Evolutionary conservation across 2,797 vertebrate species (phyloP).

Genomic region (Pseudochirops corinnae): DNA sequence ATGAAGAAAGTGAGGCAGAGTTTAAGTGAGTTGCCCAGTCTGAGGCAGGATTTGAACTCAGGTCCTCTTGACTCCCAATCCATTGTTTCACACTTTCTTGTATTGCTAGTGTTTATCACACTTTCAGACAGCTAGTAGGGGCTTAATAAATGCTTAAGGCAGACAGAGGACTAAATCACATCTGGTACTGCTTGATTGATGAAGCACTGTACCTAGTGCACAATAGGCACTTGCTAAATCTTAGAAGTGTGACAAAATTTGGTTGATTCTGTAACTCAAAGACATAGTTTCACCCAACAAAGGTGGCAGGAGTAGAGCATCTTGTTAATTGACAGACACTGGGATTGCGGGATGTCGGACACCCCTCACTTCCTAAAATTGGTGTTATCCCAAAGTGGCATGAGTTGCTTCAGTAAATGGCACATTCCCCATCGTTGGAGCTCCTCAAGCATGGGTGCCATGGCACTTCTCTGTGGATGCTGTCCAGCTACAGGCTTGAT

Average conservation of each 20-base stretch:
- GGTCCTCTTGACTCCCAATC: no score
- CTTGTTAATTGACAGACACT: background rate
- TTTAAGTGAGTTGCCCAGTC: no score
- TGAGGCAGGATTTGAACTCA: background rate
- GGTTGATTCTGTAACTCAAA: background rate
- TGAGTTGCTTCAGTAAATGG: background rate
- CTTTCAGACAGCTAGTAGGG: background rate
- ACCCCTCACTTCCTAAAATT: background rate
- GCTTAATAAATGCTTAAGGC: background rate
- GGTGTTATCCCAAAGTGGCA: background rate
- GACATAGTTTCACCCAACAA: background rate
- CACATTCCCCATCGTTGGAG: background rate
- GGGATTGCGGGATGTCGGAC: background rate
- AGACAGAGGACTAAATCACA: background rate
- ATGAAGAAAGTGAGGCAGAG: no score
- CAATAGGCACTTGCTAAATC: background rate
- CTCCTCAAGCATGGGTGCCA: background rate
- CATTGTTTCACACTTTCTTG: no score
- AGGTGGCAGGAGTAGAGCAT: background rate
- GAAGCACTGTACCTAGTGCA: no score
- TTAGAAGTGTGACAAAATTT: background rate
- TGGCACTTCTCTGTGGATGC: background rate
- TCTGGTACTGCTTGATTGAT: background rate
- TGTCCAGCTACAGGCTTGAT: background rate
- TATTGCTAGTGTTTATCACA: background rate